Conservation (phyloP, 2,797 vertebrate genomes). For the Cyprinodon diabolis region DNA sequence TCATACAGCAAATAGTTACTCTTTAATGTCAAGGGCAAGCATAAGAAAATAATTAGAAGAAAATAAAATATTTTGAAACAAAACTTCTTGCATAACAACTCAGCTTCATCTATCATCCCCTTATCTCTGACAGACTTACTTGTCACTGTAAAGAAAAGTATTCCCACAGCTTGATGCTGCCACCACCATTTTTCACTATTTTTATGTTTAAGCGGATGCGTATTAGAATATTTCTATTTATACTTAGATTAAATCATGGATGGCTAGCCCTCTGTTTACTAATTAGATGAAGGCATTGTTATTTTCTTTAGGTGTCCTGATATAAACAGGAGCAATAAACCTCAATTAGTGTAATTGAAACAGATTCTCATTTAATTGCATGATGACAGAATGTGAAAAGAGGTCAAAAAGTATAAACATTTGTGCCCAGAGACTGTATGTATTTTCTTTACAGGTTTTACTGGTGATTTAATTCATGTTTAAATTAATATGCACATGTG, state of each 20-base stretch:
- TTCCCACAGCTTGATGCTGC: not conserved
- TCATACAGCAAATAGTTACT: no score
- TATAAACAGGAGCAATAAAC: no score
- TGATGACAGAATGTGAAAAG: not conserved
- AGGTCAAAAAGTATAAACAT: no score
- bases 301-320: not conserved
- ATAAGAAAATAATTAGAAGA: not conserved
- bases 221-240: not conserved
- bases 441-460: not conserved
- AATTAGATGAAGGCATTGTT: not conserved
- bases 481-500: slow-evolving; percentile 1
- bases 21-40: no score
- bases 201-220: not conserved
- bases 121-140: no score
- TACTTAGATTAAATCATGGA: not conserved
- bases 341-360: not conserved
- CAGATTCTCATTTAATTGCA: not conserved
- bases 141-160: not conserved
- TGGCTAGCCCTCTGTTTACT: not conserved
- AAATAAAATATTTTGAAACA: no score
- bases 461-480: not conserved
- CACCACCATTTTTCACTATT: not conserved
- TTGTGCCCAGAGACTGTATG: no score
- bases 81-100: no score
- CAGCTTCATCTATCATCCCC: no score